Conservation (phyloP, 1,140 invertebrate species). For the Trachelipus rathkii region DNA sequence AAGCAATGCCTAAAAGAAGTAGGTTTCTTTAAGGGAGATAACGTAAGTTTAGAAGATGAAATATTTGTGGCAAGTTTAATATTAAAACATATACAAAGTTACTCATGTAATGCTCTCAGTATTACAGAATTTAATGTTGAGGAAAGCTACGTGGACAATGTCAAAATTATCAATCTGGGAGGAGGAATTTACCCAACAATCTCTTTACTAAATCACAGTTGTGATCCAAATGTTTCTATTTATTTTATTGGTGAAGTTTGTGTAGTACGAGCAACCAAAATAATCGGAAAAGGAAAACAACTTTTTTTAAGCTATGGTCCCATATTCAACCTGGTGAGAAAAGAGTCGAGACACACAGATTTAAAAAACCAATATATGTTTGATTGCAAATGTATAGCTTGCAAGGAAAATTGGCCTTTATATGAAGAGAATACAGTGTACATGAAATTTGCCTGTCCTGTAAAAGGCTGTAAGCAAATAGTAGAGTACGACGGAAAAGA, state of each 20-base stretch:
- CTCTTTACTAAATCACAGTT: slow-evolving; percentile 62
- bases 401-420: slow-evolving; percentile 55
- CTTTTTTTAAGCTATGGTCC: slow-evolving; percentile 61
- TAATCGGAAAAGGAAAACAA: slow-evolving; percentile 55
- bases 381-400: slow-evolving; percentile 57
- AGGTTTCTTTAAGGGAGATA: too few species aligned
- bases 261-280: slow-evolving; percentile 55
- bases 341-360: slow-evolving; percentile 44
- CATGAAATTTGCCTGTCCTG: not conserved
- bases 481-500: not conserved
- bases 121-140: slow-evolving; percentile 55
- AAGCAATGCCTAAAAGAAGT: too few species aligned
- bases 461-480: not conserved
- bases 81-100: slow-evolving; percentile 58
- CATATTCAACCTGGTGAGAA: slow-evolving; percentile 49
- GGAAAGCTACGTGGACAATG: slow-evolving; percentile 48
- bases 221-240: slow-evolving; percentile 58
- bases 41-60: slow-evolving; percentile 38
- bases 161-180: slow-evolving; percentile 54
- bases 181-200: slow-evolving; percentile 60
- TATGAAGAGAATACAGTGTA: slow-evolving; percentile 26
- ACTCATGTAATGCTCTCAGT: slow-evolving; percentile 64
- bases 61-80: slow-evolving; percentile 52
- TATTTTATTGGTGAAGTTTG: slow-evolving; percentile 53
- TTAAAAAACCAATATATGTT: slow-evolving; percentile 60